Evolutionary conservation across 2,797 vertebrate genomes (phyloP), one percentile per base, ranked within the genome.

Genomic region (Acridotheres tristis): DNA sequence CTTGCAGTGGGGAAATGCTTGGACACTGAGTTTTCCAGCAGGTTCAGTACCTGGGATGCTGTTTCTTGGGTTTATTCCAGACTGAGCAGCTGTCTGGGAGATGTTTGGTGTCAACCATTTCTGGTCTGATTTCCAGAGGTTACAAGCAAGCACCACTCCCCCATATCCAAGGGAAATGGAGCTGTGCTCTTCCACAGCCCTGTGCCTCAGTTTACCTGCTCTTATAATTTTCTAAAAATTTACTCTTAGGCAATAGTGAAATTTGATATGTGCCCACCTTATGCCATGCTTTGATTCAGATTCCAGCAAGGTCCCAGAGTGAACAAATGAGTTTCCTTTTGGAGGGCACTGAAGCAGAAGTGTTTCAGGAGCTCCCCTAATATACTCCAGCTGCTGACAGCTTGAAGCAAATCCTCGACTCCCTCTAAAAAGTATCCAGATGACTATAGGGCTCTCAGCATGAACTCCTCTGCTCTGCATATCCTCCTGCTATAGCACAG

Each of bases 251-350:
- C 16, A 54, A 9, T 10, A 29, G 16, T 13, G 62, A 81, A 16
- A 18, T 53, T 48, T 45, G 10, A 20, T 1, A 0, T 17, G 10
- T 1, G 1, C n/a, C 48, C 5, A 13, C 20, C 29, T 73, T 34
- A 22, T 32, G 18, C 29, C 27, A 4, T 16, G 34, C 47, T 72
- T 78, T 53, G 27, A 40, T 55, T 92, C 42, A 18, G 13, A 66
- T 42, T 50, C 21, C 13, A 63, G 32, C 5, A 2, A 55, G 15
- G 50, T 73, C 51, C 25, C 9, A 12, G 73, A 43, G 15, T 25
- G 19, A 72, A 14, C 23, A 57, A 38, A 71, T 5, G 9, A 7
- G 10, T 48, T 89, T 73, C 16, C 8, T 45, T 90, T 67, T 6
- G 18, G 36, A 53, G 21, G 42, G 42, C 42, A 5, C 55, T 66